Evolutionary conservation across 1,140 invertebrate genomes (phyloP), one percentile per base, ranked within the genome.

Genomic region (Hycleus phaleratus): DNA sequence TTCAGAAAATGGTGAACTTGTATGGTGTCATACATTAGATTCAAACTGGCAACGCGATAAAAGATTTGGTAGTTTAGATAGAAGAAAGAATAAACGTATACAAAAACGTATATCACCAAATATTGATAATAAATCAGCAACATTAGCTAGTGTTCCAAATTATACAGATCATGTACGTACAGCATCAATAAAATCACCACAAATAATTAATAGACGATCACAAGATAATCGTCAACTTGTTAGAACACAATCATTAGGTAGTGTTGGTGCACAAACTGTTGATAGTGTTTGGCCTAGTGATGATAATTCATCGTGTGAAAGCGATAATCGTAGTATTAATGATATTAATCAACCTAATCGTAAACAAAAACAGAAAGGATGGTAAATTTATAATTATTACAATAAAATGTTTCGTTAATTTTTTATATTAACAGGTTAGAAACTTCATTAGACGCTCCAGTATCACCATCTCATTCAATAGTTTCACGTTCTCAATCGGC

Each of bases 21-120:
- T 70, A 59, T 75, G 73, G 73, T 72, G 69, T 45, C 67, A 68
- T 51, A 56, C 60, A 9, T 56, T 64, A 25, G 68, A 70, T 59
- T 49, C 58, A 8, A 64, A 52, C 50, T 71, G 65, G 66, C 68
- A 71, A 49, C 60, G 65, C 49, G 72, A 75, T 53, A 73, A 73
- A 60, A 67, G 70, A 64, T 84, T 83, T 66, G 81, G 82, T 25
- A 85, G 82, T 69, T 72, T 85, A 44, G 82, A 85, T 70, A 76
- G 82, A 26, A 76, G 82, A 69, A 80, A 79, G 71, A 78, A 74
- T 53, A 75, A 69, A 46, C 58, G 73, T 32, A 64, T 76, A 51
- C 70, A 75, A 46, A 64, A 68, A 49, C 47, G 67, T 8, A 71
- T 71, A 47, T 55, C 67, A 2, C 74, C 64, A 58, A 58, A 49